Percentiles rank a stretch among this genome's conserved stretches.
Conservation (phyloP, 2,113 vertebrate species). For the Bos javanicus region DNA sequence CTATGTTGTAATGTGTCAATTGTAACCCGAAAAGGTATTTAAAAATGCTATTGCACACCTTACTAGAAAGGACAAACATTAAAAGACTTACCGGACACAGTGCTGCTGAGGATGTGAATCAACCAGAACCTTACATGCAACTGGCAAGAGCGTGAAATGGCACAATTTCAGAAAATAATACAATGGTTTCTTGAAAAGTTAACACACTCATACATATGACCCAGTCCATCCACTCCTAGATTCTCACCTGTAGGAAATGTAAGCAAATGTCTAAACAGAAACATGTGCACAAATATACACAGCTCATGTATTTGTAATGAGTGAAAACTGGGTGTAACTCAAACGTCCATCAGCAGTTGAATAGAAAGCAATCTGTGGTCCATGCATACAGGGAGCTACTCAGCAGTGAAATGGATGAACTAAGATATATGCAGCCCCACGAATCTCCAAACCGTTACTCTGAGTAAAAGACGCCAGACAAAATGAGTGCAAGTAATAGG, state of each 20-base stretch:
- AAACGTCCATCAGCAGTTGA: background rate
- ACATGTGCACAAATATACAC: background rate
- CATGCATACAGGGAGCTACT: rapidly evolving
- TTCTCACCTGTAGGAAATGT: background rate
- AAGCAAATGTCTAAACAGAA: background rate
- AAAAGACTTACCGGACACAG: no score
- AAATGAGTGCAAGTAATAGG: background rate
- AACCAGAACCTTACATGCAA: background rate
- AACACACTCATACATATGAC: background rate
- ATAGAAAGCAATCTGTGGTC: background rate
- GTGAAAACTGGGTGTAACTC: no score
- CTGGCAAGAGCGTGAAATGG: background rate
- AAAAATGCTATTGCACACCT: background rate
- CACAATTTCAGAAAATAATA: background rate
- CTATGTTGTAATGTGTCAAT: background rate
- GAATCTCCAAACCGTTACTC: background rate
- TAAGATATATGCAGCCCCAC: background rate
- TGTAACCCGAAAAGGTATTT: background rate
- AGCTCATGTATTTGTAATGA: background rate
- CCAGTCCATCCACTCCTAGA: background rate
- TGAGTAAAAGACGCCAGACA: background rate
- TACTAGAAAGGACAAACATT: background rate
- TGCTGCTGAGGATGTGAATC: background rate
- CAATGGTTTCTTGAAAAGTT: background rate
- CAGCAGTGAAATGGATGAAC: background rate